Percentiles rank a stretch among this genome's conserved stretches.
These are phyloP conservation scores for Caerostris darwini DNA, from an alignment of 1,140 invertebrate species.

Conservation along the genomic window DNA sequence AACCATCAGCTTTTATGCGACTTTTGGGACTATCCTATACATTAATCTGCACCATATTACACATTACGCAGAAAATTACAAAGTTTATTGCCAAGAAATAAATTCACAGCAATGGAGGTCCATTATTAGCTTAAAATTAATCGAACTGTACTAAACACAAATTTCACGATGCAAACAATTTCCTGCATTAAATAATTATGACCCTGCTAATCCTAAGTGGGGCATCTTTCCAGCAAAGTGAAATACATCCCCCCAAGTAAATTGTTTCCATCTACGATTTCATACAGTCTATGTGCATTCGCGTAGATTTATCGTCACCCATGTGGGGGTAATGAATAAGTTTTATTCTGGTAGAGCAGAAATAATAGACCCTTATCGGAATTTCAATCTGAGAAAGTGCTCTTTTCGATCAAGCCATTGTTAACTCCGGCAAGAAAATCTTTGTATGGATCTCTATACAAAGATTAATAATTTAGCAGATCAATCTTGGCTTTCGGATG, in stretches of 20 bases:
- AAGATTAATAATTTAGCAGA: not conserved
- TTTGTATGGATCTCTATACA: not conserved
- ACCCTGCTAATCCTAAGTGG: not conserved
- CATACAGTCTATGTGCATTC: not conserved
- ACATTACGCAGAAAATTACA: no score
- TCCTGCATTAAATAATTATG: not conserved
- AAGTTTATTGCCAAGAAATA: not conserved
- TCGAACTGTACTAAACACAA: not conserved
- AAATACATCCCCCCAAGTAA: not conserved
- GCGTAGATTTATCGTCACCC: not conserved
- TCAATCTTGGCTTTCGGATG: not conserved
- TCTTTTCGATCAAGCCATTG: not conserved
- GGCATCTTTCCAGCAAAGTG: not conserved
- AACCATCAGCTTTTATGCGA: no score
- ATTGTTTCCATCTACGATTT: constrained; percentile 4
- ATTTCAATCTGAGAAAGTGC: constrained; percentile 28
- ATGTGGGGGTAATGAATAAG: constrained; percentile 32
- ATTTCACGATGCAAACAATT: not conserved
- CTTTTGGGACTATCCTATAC: no score
- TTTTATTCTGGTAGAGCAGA: constrained; percentile 2
- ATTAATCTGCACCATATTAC: no score
- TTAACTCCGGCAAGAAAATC: not conserved
- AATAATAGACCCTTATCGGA: constrained; percentile 12
- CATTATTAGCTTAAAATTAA: not conserved
- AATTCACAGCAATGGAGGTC: not conserved